Conservation (phyloP, 2,888 invertebrate genomes). For the Xanthorhoe designata region DNA sequence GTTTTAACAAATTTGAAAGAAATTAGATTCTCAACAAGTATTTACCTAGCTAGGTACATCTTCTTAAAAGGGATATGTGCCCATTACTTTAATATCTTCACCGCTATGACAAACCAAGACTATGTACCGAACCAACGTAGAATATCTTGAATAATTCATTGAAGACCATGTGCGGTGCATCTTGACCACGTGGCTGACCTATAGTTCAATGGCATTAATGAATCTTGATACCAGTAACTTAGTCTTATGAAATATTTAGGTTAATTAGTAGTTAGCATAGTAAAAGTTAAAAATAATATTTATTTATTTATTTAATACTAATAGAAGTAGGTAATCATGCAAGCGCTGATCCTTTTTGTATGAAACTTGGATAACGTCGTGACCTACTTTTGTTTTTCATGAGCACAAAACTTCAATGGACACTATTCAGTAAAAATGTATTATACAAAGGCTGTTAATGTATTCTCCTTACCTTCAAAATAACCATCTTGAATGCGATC, state of each 20-base stretch:
- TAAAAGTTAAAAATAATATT: too few species aligned
- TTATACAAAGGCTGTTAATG: too few species aligned
- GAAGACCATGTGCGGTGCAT: not conserved
- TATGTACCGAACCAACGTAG: not conserved
- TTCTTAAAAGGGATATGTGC: not conserved
- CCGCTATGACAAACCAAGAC: not conserved
- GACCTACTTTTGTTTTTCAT: too few species aligned
- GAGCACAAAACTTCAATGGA: too few species aligned
- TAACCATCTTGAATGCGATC: constrained; percentile 56
- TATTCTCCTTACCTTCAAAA: constrained; percentile 61
- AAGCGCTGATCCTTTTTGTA: too few species aligned
- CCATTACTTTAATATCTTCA: not conserved
- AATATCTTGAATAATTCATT: not conserved
- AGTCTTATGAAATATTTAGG: too few species aligned
- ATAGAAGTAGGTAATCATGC: too few species aligned
- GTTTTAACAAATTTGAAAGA: not conserved
- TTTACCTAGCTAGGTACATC: too few species aligned
- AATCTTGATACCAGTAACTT: not conserved
- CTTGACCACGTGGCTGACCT: constrained; percentile 3
- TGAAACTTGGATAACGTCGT: not conserved
- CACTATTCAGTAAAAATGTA: too few species aligned
- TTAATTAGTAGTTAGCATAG: too few species aligned
- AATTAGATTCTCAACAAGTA: not conserved
- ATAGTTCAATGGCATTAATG: not conserved
- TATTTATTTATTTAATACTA: too few species aligned